Evolutionary conservation across 2,797 vertebrate genomes (phyloP).

Genomic region (Naso thynnoides): DNA sequence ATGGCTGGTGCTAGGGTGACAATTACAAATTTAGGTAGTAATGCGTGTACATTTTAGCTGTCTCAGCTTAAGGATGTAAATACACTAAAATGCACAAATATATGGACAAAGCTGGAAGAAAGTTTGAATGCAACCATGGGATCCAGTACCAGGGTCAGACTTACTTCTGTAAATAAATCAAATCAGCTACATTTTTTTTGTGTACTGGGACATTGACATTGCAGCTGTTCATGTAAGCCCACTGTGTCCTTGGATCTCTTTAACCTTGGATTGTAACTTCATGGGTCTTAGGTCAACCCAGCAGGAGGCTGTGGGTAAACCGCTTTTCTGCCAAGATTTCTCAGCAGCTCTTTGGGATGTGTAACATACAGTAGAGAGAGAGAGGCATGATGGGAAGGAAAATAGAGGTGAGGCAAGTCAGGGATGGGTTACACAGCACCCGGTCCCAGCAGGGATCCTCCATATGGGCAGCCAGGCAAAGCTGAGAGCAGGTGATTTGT

Average conservation of each 20-base stretch:
- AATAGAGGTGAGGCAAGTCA: slow-evolving; percentile 27
- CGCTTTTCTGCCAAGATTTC: slow-evolving; percentile 1
- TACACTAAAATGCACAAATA: too few relatives aligned
- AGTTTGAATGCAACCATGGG: too few relatives aligned
- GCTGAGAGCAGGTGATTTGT: slow-evolving; percentile 63
- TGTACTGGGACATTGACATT: too few relatives aligned
- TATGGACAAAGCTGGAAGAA: too few relatives aligned
- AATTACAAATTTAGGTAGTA: too few relatives aligned
- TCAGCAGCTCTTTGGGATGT: slow-evolving; percentile 20
- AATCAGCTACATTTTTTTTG: too few relatives aligned
- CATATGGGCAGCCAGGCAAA: slow-evolving; percentile 37
- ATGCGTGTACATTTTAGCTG: too few relatives aligned
- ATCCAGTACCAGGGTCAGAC: too few relatives aligned
- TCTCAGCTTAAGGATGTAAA: too few relatives aligned
- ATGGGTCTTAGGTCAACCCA: slow-evolving; percentile 34
- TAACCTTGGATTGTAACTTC: slow-evolving; percentile 42
- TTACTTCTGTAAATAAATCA: too few relatives aligned
- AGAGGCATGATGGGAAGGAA: slow-evolving; percentile 12
- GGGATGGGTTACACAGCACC: slow-evolving; percentile 43
- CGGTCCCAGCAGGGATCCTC: slow-evolving; percentile 47
- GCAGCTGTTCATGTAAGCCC: too few relatives aligned
- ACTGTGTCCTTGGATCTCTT: slow-evolving; percentile 18
- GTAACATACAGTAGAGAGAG: slow-evolving; percentile 18
- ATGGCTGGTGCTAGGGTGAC: too few relatives aligned
- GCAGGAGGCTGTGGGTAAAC: slow-evolving; percentile 18